phyloP scores from a whole-genome alignment of 1,140 invertebrate genomes.

The Dufourea novaeangliae region DNA sequence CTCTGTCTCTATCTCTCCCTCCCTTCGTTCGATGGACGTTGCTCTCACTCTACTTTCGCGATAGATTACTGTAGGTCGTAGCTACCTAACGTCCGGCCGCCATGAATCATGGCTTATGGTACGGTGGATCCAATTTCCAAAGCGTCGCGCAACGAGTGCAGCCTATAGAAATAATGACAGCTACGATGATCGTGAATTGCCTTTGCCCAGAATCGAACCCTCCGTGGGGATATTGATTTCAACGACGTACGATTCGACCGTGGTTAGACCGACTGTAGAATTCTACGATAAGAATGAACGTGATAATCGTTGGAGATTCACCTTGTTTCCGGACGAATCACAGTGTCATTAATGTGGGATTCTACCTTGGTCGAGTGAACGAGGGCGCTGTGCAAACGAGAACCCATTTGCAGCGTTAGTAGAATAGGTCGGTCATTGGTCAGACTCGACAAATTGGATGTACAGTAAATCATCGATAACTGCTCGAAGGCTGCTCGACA shows the following conservation, averaged over 20 bases:
- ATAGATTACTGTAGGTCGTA: constrained; percentile 67
- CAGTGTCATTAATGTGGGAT: not conserved
- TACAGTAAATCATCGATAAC: no score
- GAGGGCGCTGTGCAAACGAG: not conserved
- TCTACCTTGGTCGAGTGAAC: not conserved
- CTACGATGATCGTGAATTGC: constrained; percentile 44
- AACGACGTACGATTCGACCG: no score
- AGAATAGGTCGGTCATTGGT: not conserved
- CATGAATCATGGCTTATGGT: constrained; percentile 63
- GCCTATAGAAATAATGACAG: constrained; percentile 50
- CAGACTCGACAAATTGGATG: not conserved
- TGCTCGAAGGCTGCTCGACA: no score
- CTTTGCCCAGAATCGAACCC: not conserved
- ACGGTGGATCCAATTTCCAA: constrained; percentile 61
- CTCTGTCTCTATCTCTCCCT: not conserved
- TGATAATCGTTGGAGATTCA: not conserved
- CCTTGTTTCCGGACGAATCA: not conserved
- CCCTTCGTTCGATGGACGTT: not conserved
- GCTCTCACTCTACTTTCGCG: constrained; percentile 58
- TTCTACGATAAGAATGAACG: no score
- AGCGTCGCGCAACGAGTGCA: constrained; percentile 41
- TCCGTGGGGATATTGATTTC: constrained; percentile 2
- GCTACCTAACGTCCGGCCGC: constrained; percentile 59
- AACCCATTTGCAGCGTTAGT: not conserved
- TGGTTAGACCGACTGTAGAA: no score